Evolutionary conservation across 2,113 vertebrate genomes (phyloP), one percentile per base, ranked within the genome.

Genomic region (Brienomyrus brachyistius): DNA sequence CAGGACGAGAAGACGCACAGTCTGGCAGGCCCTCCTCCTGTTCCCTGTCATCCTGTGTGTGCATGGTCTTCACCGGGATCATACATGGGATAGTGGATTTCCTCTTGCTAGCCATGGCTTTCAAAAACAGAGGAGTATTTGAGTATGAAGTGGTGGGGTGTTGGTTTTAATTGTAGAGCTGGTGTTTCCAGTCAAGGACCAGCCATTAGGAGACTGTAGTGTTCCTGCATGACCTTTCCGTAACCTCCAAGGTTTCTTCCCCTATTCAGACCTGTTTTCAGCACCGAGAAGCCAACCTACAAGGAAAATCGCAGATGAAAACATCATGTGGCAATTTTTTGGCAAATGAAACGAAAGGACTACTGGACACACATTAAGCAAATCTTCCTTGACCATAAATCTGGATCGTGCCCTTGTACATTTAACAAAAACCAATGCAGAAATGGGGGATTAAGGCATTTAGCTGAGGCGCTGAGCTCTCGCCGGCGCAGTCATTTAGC

Each of bases 71-170:
- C 77, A 97, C 94, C 0, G 98, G 98, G 94, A 99, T 99, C 98
- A 99, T 99, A 92, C 98, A 99, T 1, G 98, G 98, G 15, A 95
- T 97, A 15, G 98, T 98, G 21, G 98, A 99, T 94, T 99, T 99
- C 94, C 98, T 96, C 94, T 99, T 99, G 96, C 98, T 99, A 92
- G 98, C 98, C 98, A 99, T 99, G 59, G 51, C 89, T 94, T 54
- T 85, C 89, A 1, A 62, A 88, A 74, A 92, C 90, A 90, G 74
- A 90, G 56, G 91, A 90, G 85, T 88, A 91, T 66, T 86, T 90
- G 90, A 92, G 92, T 90, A 90, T 47, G 35, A 90, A 87, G 92
- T 88, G 3, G 62, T 0, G 66, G 92, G 89, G 80, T 86, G 40
- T 90, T 27, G 91, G 90, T 93, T 10, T 35, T 90, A 91, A 92